A percentile compares a stretch with the other conserved stretches of the same genome.
Evolutionary conservation across 2,113 vertebrate species (phyloP).

Genomic region (Brienomyrus brachyistius): DNA sequence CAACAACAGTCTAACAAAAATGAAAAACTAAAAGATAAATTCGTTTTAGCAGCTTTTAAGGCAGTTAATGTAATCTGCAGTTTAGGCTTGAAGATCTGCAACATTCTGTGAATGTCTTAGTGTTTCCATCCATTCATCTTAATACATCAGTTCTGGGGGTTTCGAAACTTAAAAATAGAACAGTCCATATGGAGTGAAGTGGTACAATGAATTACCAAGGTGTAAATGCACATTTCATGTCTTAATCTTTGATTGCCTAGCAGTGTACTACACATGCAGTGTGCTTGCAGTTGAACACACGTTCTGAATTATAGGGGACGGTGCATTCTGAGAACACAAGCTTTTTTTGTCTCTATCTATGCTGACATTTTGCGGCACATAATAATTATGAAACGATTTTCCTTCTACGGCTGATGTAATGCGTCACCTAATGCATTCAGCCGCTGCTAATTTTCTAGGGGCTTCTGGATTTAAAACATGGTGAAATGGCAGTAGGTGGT

Average conservation of each 20-base stretch:
- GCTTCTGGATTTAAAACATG: background rate
- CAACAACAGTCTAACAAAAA: background rate
- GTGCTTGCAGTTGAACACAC: background rate
- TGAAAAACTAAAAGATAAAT: background rate
- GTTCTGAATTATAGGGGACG: background rate
- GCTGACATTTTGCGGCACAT: constrained; percentile 2
- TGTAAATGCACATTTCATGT: background rate
- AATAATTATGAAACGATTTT: background rate
- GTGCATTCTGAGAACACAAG: background rate
- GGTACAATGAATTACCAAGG: background rate
- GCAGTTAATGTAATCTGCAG: background rate
- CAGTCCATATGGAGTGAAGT: background rate
- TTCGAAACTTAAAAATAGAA: background rate
- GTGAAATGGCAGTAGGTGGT: background rate
- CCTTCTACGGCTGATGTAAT: background rate
- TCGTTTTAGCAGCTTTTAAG: background rate
- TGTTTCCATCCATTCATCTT: background rate
- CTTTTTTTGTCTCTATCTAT: background rate
- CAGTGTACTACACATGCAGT: background rate
- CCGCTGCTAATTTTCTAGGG: background rate
- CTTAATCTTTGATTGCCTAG: background rate
- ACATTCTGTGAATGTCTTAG: background rate
- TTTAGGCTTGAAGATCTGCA: background rate
- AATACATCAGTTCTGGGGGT: background rate
- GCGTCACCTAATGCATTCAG: constrained; percentile 5